Evolutionary conservation across 1,140 invertebrate genomes (phyloP).

Genomic region (Drosophila setifemur): DNA sequence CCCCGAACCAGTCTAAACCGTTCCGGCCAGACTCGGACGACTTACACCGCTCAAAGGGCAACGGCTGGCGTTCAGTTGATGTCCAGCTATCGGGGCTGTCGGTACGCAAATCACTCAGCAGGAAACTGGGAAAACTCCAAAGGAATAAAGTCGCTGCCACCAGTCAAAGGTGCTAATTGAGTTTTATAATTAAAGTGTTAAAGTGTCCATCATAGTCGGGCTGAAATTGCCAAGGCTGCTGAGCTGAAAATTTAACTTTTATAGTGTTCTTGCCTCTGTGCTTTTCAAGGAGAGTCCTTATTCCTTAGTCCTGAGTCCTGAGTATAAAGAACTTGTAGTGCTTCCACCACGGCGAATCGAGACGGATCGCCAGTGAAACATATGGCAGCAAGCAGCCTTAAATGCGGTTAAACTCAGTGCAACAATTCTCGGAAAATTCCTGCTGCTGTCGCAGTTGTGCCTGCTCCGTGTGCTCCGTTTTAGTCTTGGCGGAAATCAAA

Average conservation of each 20-base stretch:
- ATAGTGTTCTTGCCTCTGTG: background rate
- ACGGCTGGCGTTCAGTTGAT: constrained; percentile 50
- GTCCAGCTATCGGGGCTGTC: constrained; percentile 66
- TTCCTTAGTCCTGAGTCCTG: constrained; percentile 7
- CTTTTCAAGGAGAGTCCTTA: background rate
- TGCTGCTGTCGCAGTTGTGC: constrained; percentile 45
- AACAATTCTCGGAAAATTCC: constrained; percentile 26
- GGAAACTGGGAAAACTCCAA: background rate
- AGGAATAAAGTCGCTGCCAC: no score
- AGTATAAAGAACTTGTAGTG: no score
- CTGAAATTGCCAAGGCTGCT: background rate
- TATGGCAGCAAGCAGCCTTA: constrained; percentile 53
- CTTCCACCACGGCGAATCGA: constrained; percentile 24
- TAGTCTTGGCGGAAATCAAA: constrained; percentile 46
- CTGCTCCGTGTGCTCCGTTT: constrained; percentile 30
- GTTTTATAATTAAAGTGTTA: constrained; percentile 60
- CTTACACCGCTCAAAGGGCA: constrained; percentile 30
- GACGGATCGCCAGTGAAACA: constrained; percentile 35
- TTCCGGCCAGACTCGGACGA: constrained; percentile 9
- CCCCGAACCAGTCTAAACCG: constrained; percentile 24
- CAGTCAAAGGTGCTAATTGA: constrained; percentile 53
- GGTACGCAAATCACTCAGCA: constrained; percentile 39
- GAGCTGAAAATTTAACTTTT: background rate
- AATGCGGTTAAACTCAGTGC: constrained; percentile 46
- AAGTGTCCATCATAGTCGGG: constrained; percentile 15